These are phyloP conservation scores for Dipodomys spectabilis DNA, from an alignment of 2,113 vertebrate genomes.

Conservation along the genomic window DNA sequence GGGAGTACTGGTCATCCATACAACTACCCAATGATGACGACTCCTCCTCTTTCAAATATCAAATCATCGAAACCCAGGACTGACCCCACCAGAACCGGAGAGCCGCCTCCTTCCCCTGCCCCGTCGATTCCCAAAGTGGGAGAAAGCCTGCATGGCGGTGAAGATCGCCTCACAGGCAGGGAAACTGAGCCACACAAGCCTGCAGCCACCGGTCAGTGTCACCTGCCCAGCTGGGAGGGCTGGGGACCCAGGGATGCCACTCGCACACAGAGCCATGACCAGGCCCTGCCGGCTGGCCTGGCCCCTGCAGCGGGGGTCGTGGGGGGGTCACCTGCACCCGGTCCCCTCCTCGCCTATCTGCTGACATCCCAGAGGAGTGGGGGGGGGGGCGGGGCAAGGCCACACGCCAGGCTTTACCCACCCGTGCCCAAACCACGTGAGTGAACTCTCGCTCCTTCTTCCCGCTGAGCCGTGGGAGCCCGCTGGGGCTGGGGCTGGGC, in stretches of 20 bases:
- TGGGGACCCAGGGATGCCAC: too few relatives aligned
- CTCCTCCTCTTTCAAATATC: not conserved
- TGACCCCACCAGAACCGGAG: too few relatives aligned
- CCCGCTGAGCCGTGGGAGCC: slow-evolving; percentile 46
- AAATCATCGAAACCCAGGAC: too few relatives aligned
- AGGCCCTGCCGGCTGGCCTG: not conserved
- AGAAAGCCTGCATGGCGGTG: not conserved
- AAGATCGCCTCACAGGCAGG: too few relatives aligned
- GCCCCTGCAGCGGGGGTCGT: too few relatives aligned
- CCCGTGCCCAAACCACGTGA: not conserved
- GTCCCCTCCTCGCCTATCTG: too few relatives aligned
- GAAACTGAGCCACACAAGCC: not conserved
- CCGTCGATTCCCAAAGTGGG: not conserved
- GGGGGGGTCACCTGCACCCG: too few relatives aligned
- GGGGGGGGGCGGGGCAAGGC: not conserved
- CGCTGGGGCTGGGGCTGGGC: slow-evolving; percentile 33
- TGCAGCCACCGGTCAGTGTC: not conserved
- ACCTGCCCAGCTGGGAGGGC: too few relatives aligned
- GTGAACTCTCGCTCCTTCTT: slow-evolving; percentile 40
- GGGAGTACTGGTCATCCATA: too few relatives aligned
- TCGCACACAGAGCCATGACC: too few relatives aligned
- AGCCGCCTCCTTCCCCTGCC: not conserved
- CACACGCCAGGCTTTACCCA: not conserved
- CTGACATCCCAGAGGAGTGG: not conserved
- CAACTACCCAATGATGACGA: too few relatives aligned